These are phyloP conservation scores for Malurus elegans DNA, from an alignment of 2,113 vertebrate genomes.

Conservation along the genomic window DNA sequence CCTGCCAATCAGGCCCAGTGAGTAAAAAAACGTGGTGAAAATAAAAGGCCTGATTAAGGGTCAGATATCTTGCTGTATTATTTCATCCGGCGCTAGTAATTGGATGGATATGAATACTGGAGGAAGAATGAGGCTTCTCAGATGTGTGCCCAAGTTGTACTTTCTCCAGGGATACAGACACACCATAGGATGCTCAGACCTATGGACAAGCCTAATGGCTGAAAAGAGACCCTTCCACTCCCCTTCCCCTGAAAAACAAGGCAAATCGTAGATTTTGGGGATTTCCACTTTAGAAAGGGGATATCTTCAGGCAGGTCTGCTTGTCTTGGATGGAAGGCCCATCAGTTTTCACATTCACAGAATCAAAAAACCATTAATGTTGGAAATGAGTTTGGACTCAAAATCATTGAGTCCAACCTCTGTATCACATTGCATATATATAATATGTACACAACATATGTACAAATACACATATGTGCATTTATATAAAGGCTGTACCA, in stretches of 20 bases:
- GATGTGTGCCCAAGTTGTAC: not conserved
- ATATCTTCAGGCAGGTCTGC: not conserved
- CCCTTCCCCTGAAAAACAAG: not conserved
- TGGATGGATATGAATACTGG: not conserved
- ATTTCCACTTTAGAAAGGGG: not conserved
- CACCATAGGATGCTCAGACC: not conserved
- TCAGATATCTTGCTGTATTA: not conserved
- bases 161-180: not conserved
- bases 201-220: accelerated
- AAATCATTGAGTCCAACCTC: not conserved
- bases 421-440: not conserved
- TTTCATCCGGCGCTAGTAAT: not conserved
- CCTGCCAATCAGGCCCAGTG: not conserved
- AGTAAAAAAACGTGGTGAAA: not conserved
- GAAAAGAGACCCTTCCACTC: not conserved
- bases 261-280: not conserved
- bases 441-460: not conserved
- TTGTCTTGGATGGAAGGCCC: too few relatives aligned
- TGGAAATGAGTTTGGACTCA: too few relatives aligned
- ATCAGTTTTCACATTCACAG: not conserved
- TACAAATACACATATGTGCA: accelerated
- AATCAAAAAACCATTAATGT: not conserved
- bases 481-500: not conserved
- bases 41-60: not conserved
- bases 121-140: not conserved